A percentile compares a stretch with the other conserved stretches of the same genome.
Evolutionary conservation across 1,140 invertebrate genomes (phyloP).

Genomic region (Nebria ingens): DNA sequence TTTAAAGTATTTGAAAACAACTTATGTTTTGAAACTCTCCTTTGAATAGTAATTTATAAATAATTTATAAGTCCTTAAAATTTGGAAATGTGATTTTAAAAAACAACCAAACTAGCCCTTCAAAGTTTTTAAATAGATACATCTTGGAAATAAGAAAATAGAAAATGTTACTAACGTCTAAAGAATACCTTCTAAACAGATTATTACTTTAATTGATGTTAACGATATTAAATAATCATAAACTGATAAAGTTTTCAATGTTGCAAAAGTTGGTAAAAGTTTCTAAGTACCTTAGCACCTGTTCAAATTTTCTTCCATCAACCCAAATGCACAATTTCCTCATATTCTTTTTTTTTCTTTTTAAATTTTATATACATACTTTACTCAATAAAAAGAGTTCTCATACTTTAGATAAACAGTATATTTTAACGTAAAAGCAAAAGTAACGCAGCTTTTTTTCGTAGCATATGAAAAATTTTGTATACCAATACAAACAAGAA

Average conservation of each 20-base stretch:
- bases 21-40: too few relatives aligned
- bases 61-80: too few relatives aligned
- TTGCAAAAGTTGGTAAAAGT: not conserved
- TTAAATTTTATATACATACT: not conserved
- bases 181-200: not conserved
- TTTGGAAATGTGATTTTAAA: too few relatives aligned
- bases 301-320: not conserved
- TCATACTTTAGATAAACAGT: not conserved
- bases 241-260: constrained; percentile 4
- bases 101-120: too few relatives aligned
- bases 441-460: too few relatives aligned
- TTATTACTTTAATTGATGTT: constrained; percentile 4
- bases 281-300: not conserved
- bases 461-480: too few relatives aligned
- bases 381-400: constrained; percentile 4
- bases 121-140: too few relatives aligned
- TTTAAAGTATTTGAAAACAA: too few relatives aligned
- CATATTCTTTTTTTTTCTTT: not conserved
- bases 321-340: not conserved
- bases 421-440: constrained; percentile 8
- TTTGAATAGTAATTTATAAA: too few relatives aligned
- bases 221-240: constrained; percentile 3
- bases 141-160: too few relatives aligned
- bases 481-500: too few relatives aligned
- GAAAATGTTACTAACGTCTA: too few relatives aligned